Evolutionary conservation across 2,113 vertebrate species (phyloP).

Genomic region (Trichechus manatus): DNA sequence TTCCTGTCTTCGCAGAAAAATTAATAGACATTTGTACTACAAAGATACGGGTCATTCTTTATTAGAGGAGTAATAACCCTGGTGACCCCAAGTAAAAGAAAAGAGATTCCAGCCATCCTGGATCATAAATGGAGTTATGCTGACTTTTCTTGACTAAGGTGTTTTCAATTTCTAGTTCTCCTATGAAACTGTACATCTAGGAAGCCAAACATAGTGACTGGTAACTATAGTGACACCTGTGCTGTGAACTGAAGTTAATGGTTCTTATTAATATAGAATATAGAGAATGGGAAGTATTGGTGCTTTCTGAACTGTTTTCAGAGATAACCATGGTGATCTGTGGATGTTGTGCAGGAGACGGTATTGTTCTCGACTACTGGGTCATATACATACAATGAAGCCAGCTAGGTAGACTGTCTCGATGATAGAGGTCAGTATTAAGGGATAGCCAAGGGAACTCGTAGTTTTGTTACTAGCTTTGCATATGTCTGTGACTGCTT

Average conservation of each 20-base stretch:
- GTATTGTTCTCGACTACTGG: neutral
- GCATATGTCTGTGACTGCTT: neutral
- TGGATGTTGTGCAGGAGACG: neutral
- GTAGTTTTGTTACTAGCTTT: neutral
- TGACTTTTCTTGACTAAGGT: neutral
- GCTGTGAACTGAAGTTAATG: neutral
- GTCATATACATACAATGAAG: neutral
- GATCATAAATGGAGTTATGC: constrained; percentile 18
- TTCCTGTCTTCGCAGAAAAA: constrained; percentile 16
- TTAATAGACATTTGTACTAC: neutral
- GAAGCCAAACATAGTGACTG: neutral
- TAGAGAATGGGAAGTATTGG: neutral
- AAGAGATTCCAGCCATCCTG: neutral
- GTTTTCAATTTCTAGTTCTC: constrained; percentile 23
- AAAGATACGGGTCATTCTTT: constrained; percentile 26
- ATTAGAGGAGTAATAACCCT: neutral
- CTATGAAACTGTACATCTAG: neutral
- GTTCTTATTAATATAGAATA: neutral
- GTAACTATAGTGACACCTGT: neutral
- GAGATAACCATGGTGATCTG: neutral
- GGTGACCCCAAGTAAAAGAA: neutral
- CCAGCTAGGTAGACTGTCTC: neutral
- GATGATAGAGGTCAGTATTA: neutral
- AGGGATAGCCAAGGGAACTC: neutral
- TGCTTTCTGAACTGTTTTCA: neutral